These are phyloP conservation scores for Stegostoma tigrinum DNA, from an alignment of 2,113 vertebrate genomes.

Conservation along the genomic window DNA sequence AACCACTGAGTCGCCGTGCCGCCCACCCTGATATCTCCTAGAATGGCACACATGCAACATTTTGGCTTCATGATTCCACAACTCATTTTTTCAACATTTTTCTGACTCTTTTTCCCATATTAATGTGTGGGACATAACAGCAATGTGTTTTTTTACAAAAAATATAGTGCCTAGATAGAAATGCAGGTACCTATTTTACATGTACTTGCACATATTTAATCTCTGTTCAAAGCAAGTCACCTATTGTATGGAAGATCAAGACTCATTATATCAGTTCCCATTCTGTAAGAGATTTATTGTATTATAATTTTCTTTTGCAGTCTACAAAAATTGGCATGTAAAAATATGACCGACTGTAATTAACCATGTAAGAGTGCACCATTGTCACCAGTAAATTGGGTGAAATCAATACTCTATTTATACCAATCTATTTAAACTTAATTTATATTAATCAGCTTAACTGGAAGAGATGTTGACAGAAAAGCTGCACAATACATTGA, in stretches of 20 bases:
- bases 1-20: too few relatives aligned
- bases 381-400: background rate
- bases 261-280: background rate
- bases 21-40: too few relatives aligned
- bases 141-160: background rate
- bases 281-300: background rate
- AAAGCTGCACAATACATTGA: background rate
- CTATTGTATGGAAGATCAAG: background rate
- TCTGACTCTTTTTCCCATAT: background rate
- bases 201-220: background rate
- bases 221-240: background rate
- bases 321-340: background rate
- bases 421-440: constrained; percentile 7
- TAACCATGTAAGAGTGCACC: background rate
- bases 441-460: background rate
- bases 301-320: background rate
- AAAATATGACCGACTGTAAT: constrained; percentile 10
- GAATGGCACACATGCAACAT: background rate
- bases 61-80: background rate
- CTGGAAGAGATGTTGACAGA: background rate
- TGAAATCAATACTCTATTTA: constrained; percentile 20
- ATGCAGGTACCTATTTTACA: background rate
- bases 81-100: background rate
- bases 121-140: background rate
- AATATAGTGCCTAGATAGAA: background rate